Base-by-base conservation (phyloP, 2,113 vertebrate species). In the Oxyruncus cristatus region DNA sequence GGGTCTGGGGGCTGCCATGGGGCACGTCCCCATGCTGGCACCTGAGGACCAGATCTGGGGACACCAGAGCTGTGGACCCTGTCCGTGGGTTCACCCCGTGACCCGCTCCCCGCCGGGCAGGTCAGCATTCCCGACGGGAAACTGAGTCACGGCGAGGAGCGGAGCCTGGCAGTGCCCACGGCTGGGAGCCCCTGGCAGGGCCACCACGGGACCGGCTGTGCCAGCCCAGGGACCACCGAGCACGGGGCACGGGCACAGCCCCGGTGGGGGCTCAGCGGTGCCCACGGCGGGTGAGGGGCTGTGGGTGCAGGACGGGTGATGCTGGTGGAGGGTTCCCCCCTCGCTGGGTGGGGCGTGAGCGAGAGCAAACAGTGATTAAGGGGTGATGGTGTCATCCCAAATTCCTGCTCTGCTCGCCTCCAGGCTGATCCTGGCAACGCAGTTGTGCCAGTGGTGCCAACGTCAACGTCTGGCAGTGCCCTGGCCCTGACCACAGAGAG, bases 391-490 rank as follows among this genome's bases (percentile, higher is more conserved):
- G 92, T 92, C 94, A 94, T 85, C 83, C 49, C 63, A 7, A 95
- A 94, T 93, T 96, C 94, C 95, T 90, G 85, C 78, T 92, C 94
- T 88, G 85, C 74, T 92, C 56, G 1, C 23, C 81, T 96, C 73
- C 88, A 59, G 89, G 73, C 56, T 4, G 2, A 23, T 62, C 26
- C 59, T 9, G 81, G 85, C 0, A 2, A 21, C 3, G 1, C 17
- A 50, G 44, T 73, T 0, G 3, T 28, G 87, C 67, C 4, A 5
- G 47, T 1, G 0, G 32, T 32, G 67, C 59, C 53, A 9, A 0
- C 53, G 86, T 23, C 2, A 3, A 20, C 0, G 53, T n/a, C 3
- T 58, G 85, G 39, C 72, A 63, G 28, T 2, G 2, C 37, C 63
- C 67, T 27, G 53, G 58, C 44, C 42, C 53, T 35, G 58, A 41